phyloP scores from a whole-genome alignment of 2,888 invertebrate genomes.

The Clitarchus hookeri region DNA sequence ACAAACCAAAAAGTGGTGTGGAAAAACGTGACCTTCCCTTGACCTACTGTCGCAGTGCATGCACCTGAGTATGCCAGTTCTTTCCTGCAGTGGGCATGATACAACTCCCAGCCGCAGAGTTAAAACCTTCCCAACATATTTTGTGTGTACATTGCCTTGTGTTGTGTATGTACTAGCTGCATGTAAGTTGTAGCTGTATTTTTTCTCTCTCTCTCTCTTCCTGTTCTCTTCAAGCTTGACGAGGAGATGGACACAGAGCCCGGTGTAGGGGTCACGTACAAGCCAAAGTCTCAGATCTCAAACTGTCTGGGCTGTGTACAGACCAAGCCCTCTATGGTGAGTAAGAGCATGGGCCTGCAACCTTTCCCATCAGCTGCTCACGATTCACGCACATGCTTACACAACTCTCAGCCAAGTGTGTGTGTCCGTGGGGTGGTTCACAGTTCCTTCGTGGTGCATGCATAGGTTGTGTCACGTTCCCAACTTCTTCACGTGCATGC shows the following conservation, averaged over 20 bases:
- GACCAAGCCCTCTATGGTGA: constrained; percentile 77
- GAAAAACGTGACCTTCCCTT: too few relatives aligned
- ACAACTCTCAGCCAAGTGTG: too few relatives aligned
- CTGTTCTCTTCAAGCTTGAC: constrained; percentile 51
- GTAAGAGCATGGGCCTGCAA: constrained; percentile 50
- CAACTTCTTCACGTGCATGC: too few relatives aligned
- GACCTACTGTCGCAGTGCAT: too few relatives aligned
- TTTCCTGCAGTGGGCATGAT: neutral
- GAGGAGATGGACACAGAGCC: constrained; percentile 59
- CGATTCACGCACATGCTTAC: too few relatives aligned
- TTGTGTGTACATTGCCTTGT: neutral
- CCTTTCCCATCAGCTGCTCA: neutral
- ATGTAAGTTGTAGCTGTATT: neutral
- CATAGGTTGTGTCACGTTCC: too few relatives aligned
- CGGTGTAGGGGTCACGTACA: constrained; percentile 69
- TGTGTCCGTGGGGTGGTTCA: too few relatives aligned
- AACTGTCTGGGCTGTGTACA: constrained; percentile 76
- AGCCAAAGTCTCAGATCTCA: constrained; percentile 59
- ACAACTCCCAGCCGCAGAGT: too few relatives aligned
- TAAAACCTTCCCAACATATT: neutral
- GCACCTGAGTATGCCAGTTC: too few relatives aligned
- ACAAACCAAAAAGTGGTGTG: too few relatives aligned
- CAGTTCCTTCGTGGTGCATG: too few relatives aligned
- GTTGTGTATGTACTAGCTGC: neutral
- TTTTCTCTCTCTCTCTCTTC: neutral